phyloP scores from a whole-genome alignment of 35 echinoderm and acorn worm genomes.

The Nesometra sesokonis region DNA sequence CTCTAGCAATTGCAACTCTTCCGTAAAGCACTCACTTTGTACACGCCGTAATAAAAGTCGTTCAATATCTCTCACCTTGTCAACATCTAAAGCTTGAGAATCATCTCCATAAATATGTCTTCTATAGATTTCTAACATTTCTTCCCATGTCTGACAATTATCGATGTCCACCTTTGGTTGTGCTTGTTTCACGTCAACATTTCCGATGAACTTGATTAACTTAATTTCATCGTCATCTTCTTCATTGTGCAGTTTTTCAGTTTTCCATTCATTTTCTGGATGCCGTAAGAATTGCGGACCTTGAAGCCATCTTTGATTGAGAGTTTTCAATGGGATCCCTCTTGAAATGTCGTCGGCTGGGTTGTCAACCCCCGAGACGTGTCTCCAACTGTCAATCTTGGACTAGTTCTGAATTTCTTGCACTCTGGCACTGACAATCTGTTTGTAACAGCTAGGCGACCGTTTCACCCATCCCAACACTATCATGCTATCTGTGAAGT shows the following conservation, averaged over 20 bases:
- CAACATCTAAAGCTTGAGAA: neutral
- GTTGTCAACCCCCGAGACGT: constrained; percentile 2
- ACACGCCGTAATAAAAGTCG: neutral
- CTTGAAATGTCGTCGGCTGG: constrained; percentile 25
- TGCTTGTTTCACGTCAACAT: constrained; percentile 7
- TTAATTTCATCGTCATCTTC: neutral
- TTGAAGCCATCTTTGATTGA: constrained; percentile 7
- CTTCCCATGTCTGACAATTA: constrained; percentile 12
- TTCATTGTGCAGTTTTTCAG: neutral
- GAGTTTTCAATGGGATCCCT: neutral
- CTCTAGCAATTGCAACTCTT: neutral
- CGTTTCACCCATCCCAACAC: neutral
- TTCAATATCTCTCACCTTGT: neutral
- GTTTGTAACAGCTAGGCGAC: constrained; percentile 4
- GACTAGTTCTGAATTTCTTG: constrained; percentile 1
- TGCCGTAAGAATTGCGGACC: neutral
- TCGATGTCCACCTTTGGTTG: neutral
- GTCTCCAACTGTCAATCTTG: neutral
- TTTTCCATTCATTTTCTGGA: neutral
- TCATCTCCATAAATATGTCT: neutral
- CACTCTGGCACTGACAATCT: constrained; percentile 1
- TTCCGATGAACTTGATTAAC: neutral
- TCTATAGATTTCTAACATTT: neutral
- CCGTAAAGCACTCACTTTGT: constrained; percentile 18
- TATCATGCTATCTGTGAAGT: no score